These are phyloP conservation scores for Isoperla grammatica DNA, from an alignment of 2,888 invertebrate genomes.

Conservation along the genomic window DNA sequence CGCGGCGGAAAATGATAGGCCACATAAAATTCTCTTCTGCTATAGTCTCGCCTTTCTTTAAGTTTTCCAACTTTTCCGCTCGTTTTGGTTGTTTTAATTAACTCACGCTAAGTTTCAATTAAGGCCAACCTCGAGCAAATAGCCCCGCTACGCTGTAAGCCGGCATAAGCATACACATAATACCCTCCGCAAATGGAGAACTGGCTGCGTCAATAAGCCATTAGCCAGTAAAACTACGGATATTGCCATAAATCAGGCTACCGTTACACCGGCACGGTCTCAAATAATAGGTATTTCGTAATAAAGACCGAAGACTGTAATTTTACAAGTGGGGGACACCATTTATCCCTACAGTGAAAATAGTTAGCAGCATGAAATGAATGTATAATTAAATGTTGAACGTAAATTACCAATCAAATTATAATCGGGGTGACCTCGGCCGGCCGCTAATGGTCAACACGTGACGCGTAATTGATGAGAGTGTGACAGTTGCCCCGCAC, in stretches of 20 bases:
- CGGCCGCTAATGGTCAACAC: neutral
- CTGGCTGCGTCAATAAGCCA: slow-evolving; percentile 14
- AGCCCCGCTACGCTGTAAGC: neutral
- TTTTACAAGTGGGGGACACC: neutral
- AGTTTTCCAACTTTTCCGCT: no score
- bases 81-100: slow-evolving; percentile 13
- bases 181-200: neutral
- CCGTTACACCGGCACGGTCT: neutral
- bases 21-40: no score
- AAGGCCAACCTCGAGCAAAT: slow-evolving; percentile 19
- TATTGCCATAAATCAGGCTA: slow-evolving; percentile 13
- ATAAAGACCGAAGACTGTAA: slow-evolving; percentile 9
- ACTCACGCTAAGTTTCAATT: slow-evolving; percentile 23
- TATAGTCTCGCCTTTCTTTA: neutral
- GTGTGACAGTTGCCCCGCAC: no score
- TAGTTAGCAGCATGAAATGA: slow-evolving; percentile 12
- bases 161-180: neutral
- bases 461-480: neutral
- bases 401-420: slow-evolving; percentile 12
- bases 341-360: neutral
- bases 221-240: slow-evolving; percentile 8
- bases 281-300: neutral
- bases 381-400: slow-evolving; percentile 14
- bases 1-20: no score
- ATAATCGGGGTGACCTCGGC: neutral